These are phyloP conservation scores for Caerostris darwini DNA, from an alignment of 1,140 invertebrate genomes.

Conservation along the genomic window DNA sequence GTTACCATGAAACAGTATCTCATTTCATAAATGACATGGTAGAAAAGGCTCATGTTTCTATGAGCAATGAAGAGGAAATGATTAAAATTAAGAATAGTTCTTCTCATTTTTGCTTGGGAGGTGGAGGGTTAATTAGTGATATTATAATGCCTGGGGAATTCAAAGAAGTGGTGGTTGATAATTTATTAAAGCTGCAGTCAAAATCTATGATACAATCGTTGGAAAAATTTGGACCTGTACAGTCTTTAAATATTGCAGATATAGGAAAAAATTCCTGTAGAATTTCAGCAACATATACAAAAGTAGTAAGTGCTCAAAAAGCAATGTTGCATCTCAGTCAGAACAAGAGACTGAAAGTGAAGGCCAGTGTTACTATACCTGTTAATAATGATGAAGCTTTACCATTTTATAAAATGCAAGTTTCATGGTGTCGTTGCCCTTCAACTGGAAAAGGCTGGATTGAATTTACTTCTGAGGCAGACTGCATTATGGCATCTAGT, in stretches of 20 bases:
- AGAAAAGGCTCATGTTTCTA: constrained; percentile 8
- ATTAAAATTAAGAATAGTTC: constrained; percentile 31
- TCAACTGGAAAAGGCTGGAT: constrained; percentile 51
- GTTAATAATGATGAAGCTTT: background rate
- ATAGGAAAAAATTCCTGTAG: background rate
- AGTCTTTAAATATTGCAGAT: background rate
- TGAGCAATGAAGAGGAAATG: constrained; percentile 55
- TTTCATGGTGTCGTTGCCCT: constrained; percentile 35
- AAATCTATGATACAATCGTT: background rate
- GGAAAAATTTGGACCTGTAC: constrained; percentile 1
- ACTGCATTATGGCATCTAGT: constrained; percentile 44
- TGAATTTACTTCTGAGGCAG: constrained; percentile 33
- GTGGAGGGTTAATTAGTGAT: constrained; percentile 61
- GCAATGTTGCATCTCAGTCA: constrained; percentile 27
- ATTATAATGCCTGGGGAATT: constrained; percentile 77
- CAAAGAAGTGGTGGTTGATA: constrained; percentile 34
- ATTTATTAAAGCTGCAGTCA: background rate
- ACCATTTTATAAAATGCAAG: constrained; percentile 19
- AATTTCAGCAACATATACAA: constrained; percentile 27
- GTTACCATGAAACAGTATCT: constrained; percentile 38
- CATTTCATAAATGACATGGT: constrained; percentile 47
- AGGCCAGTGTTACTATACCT: background rate
- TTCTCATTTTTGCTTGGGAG: constrained; percentile 27
- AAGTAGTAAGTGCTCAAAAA: constrained; percentile 44
- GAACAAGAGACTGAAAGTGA: background rate